Base-by-base conservation (phyloP, 2,797 vertebrate genomes). In the Leucoraja ocellata region DNA sequence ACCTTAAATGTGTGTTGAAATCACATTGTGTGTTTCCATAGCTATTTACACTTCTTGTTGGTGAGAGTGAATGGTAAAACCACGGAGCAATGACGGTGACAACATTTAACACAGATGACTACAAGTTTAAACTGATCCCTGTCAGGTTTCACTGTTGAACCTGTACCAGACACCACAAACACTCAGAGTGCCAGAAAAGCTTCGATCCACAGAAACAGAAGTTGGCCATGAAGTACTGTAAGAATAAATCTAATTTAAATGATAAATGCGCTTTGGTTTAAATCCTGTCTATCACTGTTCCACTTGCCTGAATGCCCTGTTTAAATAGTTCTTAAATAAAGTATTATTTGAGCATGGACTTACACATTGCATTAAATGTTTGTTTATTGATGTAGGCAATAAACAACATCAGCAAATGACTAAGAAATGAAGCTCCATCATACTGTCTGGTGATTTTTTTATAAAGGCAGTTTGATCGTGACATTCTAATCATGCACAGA, bases 101-200 rank as follows among this genome's bases (percentile, higher is more conserved):
- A 88, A 36, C 84, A 88, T 68, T 88, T 88, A 58, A 84, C 54
- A 84, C 81, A 84, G 54, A 84, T 68, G 61, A 88, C 84, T 68
- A 63, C 84, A 88, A 32, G n/a, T 88, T 54, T 88, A 32, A 68
- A 88, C 84, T 88, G 84, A 88, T 88, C 63, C 84, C 84, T 68
- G 61, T 68, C 84, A 88, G 63, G n/a, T 88, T 88, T 88, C 84
- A 92, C 71, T 58, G 71, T 54, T 76, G 71, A 76, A 92, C 39
- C 73, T 91, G 63, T 36, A 91, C 88, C 65, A 91, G n/a, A 91
- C 63, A 91, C 88, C 88, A 68, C 88, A 91, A 68, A 68, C 88
- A 91, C 61, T 91, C 65, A 91, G 71, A 92, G 11, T 91, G 90
- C 65, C 36, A 91, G 71, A 36, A 74, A 28, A 46, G 90, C 36